A percentile compares a stretch with the other conserved stretches of the same genome.
phyloP scores from a whole-genome alignment of 1,140 invertebrate species.

The Calycopis cecrops region DNA sequence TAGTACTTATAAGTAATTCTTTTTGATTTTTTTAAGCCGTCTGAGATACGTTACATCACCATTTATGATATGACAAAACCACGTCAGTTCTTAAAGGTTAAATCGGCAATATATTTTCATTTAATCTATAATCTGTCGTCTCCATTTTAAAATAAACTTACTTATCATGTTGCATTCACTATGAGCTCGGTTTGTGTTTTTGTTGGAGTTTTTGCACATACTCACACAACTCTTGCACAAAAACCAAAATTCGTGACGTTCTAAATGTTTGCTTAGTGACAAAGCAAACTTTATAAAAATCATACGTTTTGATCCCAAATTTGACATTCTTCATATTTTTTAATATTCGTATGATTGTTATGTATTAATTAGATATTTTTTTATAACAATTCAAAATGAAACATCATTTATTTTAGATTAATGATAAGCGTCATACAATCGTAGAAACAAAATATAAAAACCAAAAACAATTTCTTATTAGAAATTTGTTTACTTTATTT shows the following conservation, averaged over 20 bases:
- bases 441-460: neutral
- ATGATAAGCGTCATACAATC: no score
- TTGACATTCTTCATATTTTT: slow-evolving; percentile 30
- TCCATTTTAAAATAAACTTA: slow-evolving; percentile 64
- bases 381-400: no score
- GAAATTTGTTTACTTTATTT: no score
- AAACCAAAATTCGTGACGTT: slow-evolving; percentile 34
- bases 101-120: slow-evolving; percentile 1
- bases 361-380: slow-evolving; percentile 18
- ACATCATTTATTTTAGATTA: no score
- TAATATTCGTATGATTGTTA: slow-evolving; percentile 12
- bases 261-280: slow-evolving; percentile 63
- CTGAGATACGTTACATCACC: no score
- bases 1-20: no score
- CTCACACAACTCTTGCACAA: slow-evolving; percentile 51
- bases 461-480: no score
- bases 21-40: no score
- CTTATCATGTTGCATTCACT: slow-evolving; percentile 58
- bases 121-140: slow-evolving; percentile 18
- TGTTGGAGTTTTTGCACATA: slow-evolving; percentile 58
- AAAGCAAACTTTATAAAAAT: slow-evolving; percentile 42
- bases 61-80: no score
- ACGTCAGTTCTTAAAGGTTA: no score
- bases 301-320: neutral
- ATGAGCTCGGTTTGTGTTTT: slow-evolving; percentile 52